Evolutionary conservation across 2,888 invertebrate species (phyloP), one percentile per base, ranked within the genome.

Genomic region (Pheosia tremula): DNA sequence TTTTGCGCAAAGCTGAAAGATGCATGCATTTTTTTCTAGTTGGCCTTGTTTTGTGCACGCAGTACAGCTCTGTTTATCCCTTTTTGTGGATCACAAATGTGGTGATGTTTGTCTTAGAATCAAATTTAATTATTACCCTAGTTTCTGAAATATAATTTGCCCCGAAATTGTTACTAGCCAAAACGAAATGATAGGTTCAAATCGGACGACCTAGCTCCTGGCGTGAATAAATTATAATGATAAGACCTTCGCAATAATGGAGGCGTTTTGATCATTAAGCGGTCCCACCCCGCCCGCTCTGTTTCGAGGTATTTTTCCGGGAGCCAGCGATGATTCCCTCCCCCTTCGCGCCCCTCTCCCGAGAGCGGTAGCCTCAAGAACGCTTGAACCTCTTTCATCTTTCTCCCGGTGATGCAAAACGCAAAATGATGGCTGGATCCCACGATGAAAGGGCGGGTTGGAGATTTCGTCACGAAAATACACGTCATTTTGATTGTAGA

Each of bases 171-270:
- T 47, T 47, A 10, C 43, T 8, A 7, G 3, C 10, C 43, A 10
- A 47, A 47, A 24, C 24, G 24, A 24, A 24, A 24, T 24, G 0
- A 24, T 11, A 47, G 55, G 11, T 55, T 63, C 69, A 69, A 68
- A 71, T 69, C 71, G 77, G 78, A 71, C 67, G 75, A 76, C 80
- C 75, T 78, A 78, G 81, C 81, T 82, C 85, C 82, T 86, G 82
- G 83, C 82, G 81, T 91, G 91, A 92, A 93, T 92, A 91, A 93
- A 91, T 92, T 90, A 92, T 91, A 89, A 90, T 85, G 90, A 90
- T 90, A 90, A 90, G 88, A 84, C 85, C 88, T 86, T 86, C 86
- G 88, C 87, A 87, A 88, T 91, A 91, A 91, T 90, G 89, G 87
- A 89, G 90, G 87, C 89, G 89, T 89, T 89, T 87, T 89, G 89